phyloP scores from a whole-genome alignment of 2,113 vertebrate genomes.

The Turdus rufiventris region DNA sequence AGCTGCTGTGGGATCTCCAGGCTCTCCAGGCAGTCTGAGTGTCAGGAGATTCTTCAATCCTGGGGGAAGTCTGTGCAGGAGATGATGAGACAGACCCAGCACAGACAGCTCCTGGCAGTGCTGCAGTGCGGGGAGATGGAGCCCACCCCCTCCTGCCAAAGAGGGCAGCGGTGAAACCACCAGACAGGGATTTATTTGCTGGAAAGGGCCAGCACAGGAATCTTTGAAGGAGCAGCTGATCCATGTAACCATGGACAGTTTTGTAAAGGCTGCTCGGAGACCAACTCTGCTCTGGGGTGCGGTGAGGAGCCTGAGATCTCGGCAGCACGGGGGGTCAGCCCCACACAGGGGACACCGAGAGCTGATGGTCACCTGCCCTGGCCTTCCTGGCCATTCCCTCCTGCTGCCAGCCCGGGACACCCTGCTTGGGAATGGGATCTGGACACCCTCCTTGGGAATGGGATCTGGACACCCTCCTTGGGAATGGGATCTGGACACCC shows the following conservation, averaged over 20 bases:
- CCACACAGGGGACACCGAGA: not conserved
- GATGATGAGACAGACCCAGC: slow-evolving; percentile 50
- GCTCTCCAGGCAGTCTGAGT: slow-evolving; percentile 31
- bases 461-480: no score
- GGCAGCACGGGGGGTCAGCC: not conserved
- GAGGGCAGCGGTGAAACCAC: not conserved
- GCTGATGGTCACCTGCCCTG: not conserved
- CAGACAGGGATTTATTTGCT: not conserved
- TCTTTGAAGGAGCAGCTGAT: not conserved
- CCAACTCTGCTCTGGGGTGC: rapidly evolving
- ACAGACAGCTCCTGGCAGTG: slow-evolving; percentile 20
- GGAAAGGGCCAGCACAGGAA: not conserved
- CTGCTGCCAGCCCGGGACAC: not conserved
- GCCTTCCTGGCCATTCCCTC: rapidly evolving
- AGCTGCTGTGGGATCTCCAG: slow-evolving; percentile 33
- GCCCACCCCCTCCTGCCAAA: rapidly evolving
- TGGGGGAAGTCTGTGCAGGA: not conserved
- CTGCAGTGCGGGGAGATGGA: slow-evolving; percentile 41
- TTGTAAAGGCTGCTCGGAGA: not conserved
- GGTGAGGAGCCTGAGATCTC: no score
- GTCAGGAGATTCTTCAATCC: not conserved
- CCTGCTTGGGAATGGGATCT: no score
- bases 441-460: no score
- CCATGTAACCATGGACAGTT: not conserved
- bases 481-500: no score